phyloP scores from a whole-genome alignment of 2,888 invertebrate species.

The Gari tellinella region DNA sequence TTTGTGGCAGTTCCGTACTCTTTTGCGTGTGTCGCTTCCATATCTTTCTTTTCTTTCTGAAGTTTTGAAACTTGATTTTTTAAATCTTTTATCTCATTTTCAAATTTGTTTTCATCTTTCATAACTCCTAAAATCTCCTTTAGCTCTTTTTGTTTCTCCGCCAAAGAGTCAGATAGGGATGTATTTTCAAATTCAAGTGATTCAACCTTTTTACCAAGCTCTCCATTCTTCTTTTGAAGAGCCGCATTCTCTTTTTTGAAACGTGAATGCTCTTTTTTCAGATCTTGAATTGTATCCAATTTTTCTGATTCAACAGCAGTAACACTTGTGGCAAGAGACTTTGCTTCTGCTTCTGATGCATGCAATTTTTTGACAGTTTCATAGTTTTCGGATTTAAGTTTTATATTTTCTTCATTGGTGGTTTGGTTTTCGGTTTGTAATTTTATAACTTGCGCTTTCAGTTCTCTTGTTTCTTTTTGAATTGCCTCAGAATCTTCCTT shows the following conservation, averaged over 20 bases:
- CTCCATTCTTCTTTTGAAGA: conserved; percentile 41
- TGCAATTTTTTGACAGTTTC: conserved; percentile 62
- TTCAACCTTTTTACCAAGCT: conserved; percentile 56
- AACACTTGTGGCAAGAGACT: conserved; percentile 42
- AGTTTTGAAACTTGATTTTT: conserved; percentile 51
- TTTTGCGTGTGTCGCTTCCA: conserved; percentile 40
- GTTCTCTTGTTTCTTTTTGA: conserved; percentile 49
- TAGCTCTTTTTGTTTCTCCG: conserved; percentile 63
- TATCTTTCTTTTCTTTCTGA: conserved; percentile 54
- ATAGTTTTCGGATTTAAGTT: conserved; percentile 66
- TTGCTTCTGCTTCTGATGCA: conserved; percentile 61
- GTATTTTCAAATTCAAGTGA: conserved; percentile 62
- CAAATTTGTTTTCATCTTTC: conserved; percentile 67
- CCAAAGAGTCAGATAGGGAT: conserved; percentile 54
- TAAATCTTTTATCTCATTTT: conserved; percentile 60
- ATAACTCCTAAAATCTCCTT: conserved; percentile 61
- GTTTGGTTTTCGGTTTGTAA: conserved; percentile 66
- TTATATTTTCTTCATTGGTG: conserved; percentile 68
- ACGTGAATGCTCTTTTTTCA: conserved; percentile 57
- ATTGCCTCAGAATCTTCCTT: conserved; percentile 31
- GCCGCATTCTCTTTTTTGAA: conserved; percentile 47
- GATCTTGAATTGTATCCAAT: conserved; percentile 45
- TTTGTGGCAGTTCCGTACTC: conserved; percentile 52
- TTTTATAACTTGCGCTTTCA: conserved; percentile 62
- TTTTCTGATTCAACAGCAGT: conserved; percentile 48